Percentiles rank a stretch among this genome's conserved stretches.
Evolutionary conservation across 2,797 vertebrate genomes (phyloP).

Genomic region (Pipistrellus nathusii): DNA sequence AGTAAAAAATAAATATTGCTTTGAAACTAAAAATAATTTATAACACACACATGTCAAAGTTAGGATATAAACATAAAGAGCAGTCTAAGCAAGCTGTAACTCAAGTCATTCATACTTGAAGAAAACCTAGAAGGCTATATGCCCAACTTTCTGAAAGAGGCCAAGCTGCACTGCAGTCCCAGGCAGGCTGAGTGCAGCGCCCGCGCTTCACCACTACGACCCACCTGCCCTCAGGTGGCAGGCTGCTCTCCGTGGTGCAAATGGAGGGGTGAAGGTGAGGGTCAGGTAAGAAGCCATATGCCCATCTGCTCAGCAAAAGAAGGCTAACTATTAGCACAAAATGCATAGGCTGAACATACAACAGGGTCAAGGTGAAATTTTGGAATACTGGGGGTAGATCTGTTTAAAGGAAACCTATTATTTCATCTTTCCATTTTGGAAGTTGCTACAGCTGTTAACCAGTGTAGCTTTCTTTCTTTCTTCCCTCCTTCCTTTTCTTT

Average conservation of each 20-base stretch:
- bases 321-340: neutral
- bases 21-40: slow-evolving; percentile 21
- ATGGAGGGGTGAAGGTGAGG: neutral
- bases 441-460: neutral
- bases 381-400: neutral
- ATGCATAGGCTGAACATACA: neutral
- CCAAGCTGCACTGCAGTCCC: neutral
- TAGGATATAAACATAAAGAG: neutral
- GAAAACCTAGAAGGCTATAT: neutral
- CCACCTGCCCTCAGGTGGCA: neutral
- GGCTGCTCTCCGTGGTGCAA: neutral
- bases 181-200: neutral
- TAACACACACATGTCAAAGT: neutral
- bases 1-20: neutral
- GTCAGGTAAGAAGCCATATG: neutral
- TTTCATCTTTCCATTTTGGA: slow-evolving; percentile 24
- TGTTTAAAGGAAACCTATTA: neutral
- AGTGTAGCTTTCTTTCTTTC: neutral
- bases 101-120: slow-evolving; percentile 18
- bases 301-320: neutral
- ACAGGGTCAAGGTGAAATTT: neutral
- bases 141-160: neutral
- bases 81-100: slow-evolving; percentile 9
- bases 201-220: neutral
- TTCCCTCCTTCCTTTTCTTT: neutral